phyloP scores from a whole-genome alignment of 2,113 vertebrate genomes.

The Bagarius yarrelli region DNA sequence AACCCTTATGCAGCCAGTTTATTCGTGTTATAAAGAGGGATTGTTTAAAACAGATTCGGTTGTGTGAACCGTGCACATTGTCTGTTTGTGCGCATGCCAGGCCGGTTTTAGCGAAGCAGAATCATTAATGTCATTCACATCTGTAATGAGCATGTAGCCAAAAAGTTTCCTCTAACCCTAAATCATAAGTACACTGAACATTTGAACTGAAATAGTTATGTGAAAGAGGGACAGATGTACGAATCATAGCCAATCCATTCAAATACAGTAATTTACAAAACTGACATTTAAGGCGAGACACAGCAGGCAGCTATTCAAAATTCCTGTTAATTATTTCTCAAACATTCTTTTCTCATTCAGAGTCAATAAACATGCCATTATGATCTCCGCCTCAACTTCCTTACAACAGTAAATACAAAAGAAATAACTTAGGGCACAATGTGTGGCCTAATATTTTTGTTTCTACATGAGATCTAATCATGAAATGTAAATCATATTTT shows the following conservation, averaged over 20 bases:
- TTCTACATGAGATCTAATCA: not conserved
- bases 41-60: not conserved
- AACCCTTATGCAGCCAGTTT: too few species aligned
- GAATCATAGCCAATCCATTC: not conserved
- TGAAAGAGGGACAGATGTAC: not conserved
- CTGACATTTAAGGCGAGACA: not conserved
- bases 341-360: not conserved
- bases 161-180: not conserved
- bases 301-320: not conserved
- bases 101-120: not conserved
- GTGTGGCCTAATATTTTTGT: too few species aligned
- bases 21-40: not conserved
- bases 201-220: constrained; percentile 40
- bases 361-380: not conserved
- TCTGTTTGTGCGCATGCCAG: not conserved
- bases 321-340: not conserved
- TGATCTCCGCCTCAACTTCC: too few species aligned
- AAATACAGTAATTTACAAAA: not conserved
- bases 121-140: not conserved
- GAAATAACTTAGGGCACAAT: not conserved
- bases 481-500: not conserved
- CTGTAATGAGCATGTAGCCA: not conserved
- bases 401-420: too few species aligned
- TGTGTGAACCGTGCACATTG: not conserved
- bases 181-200: constrained; percentile 3